These are phyloP conservation scores for Benitochromis conjunctus DNA, from an alignment of 2,113 vertebrate genomes.

Conservation along the genomic window DNA sequence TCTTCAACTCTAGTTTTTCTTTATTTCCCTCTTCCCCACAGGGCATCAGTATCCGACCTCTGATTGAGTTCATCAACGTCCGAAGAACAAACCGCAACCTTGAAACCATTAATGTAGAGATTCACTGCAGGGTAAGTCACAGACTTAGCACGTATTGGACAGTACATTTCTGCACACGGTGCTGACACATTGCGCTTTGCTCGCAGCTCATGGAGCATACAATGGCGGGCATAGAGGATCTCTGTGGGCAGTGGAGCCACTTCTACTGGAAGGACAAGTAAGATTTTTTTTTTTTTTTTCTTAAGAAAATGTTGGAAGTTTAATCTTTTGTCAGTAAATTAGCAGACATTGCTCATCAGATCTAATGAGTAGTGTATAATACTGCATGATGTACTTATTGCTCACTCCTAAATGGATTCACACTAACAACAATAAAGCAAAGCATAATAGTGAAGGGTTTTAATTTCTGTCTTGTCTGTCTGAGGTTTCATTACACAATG, in stretches of 20 bases:
- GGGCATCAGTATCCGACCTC: constrained; percentile 94
- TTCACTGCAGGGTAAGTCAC: constrained; percentile 85
- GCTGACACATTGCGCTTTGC: not conserved
- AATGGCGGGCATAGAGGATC: constrained; percentile 91
- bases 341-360: not conserved
- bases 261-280: constrained; percentile 99
- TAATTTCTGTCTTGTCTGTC: not conserved
- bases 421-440: not conserved
- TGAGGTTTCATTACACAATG: not conserved
- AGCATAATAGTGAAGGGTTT: not conserved
- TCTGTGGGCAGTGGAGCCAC: constrained; percentile 97
- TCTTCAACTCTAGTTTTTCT: not conserved
- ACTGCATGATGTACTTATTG: not conserved
- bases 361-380: not conserved
- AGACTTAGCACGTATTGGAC: not conserved
- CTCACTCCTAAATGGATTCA: not conserved
- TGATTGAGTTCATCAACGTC: constrained; percentile 91
- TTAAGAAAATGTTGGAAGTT: not conserved
- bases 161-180: not conserved
- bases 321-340: not conserved
- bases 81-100: constrained; percentile 89
- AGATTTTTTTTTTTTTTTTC: constrained; percentile 9
- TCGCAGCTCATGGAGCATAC: constrained; percentile 92
- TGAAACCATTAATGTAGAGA: constrained; percentile 88
- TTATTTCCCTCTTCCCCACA: constrained; percentile 34